A percentile compares a stretch with the other conserved stretches of the same genome.
Conservation (phyloP, 2,113 vertebrate species). For the Microcebus ravelobensis region DNA sequence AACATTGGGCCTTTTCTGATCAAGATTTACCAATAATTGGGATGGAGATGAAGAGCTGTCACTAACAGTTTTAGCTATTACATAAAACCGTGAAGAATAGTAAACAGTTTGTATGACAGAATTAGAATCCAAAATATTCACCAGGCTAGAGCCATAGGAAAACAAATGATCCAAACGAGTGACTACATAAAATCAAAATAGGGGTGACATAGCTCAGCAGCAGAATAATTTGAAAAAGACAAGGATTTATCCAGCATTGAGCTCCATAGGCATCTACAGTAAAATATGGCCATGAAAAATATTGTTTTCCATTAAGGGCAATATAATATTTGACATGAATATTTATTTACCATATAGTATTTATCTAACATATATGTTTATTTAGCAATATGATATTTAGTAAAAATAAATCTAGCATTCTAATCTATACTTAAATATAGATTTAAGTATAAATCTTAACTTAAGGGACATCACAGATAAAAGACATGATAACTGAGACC, state of each 20-base stretch:
- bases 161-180: not conserved
- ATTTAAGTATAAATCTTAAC: too few relatives aligned
- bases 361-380: not conserved
- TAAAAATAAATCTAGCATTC: not conserved
- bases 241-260: not conserved
- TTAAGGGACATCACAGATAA: not conserved
- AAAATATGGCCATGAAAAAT: not conserved
- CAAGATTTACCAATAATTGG: not conserved
- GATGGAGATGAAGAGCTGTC: not conserved
- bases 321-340: not conserved
- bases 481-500: not conserved
- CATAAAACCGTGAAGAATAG: not conserved
- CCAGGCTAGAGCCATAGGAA: not conserved
- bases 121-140: constrained; percentile 24
- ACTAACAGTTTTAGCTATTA: not conserved
- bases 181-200: not conserved
- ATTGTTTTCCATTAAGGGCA: not conserved
- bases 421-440: not conserved
- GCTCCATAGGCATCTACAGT: not conserved
- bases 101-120: not conserved
- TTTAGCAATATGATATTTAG: not conserved
- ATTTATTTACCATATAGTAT: not conserved
- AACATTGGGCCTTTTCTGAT: not conserved
- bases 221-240: not conserved
- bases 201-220: not conserved